A percentile compares a stretch with the other conserved stretches of the same genome.
Conservation (phyloP, 2,113 vertebrate species). For the Sula dactylatra region DNA sequence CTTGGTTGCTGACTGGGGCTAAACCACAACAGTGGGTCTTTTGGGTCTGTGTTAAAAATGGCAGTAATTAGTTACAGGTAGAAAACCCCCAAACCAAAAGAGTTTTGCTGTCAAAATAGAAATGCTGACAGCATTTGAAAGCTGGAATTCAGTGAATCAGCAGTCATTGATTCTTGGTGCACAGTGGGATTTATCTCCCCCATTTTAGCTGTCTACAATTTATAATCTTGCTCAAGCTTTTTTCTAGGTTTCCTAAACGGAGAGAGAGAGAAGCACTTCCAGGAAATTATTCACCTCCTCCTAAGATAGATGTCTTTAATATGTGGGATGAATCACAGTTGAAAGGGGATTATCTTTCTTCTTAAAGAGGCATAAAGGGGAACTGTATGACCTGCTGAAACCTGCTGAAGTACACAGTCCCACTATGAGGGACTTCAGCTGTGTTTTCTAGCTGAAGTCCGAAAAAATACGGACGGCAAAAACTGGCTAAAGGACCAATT, state of each 20-base stretch:
- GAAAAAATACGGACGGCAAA: not conserved
- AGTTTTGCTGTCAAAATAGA: not conserved
- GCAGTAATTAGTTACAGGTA: not conserved
- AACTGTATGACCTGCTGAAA: not conserved
- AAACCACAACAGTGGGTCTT: too few species aligned
- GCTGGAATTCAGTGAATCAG: not conserved
- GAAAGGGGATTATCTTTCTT: slow-evolving; percentile 4
- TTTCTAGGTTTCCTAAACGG: not conserved
- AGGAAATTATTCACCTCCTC: slow-evolving; percentile 28
- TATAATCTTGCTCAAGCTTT: not conserved
- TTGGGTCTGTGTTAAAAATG: not conserved
- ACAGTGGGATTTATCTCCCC: not conserved
- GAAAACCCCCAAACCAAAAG: not conserved
- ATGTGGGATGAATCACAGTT: slow-evolving; percentile 18
- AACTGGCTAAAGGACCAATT: not conserved
- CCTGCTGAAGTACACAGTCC: not conserved
- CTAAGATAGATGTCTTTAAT: slow-evolving; percentile 26
- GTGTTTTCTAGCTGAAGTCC: not conserved
- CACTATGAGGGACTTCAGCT: not conserved
- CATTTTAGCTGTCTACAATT: not conserved
- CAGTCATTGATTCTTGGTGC: not conserved
- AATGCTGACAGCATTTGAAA: not conserved
- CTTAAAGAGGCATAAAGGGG: not conserved
- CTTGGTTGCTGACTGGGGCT: too few species aligned
- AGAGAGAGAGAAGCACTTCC: not conserved